Conservation (phyloP, 1,140 invertebrate species). For the Drosophila orena region DNA sequence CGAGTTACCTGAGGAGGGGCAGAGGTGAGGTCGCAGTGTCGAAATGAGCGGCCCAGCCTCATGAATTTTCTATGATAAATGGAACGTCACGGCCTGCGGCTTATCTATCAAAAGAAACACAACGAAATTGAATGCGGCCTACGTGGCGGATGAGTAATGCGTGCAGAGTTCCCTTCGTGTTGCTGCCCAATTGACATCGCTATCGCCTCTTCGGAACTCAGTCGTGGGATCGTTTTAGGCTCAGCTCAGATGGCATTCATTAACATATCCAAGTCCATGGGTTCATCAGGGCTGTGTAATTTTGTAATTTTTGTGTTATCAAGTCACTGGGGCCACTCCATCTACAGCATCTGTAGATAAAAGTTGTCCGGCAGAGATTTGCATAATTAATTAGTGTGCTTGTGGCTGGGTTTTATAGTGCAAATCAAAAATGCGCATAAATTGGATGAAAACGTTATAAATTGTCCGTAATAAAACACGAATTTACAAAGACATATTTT, state of each 20-base stretch:
- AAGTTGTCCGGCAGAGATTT: slow-evolving; percentile 60
- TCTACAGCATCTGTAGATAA: slow-evolving; percentile 72
- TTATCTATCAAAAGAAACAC: slow-evolving; percentile 65
- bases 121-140: slow-evolving; percentile 36
- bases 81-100: slow-evolving; percentile 71
- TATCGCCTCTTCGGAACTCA: slow-evolving; percentile 4
- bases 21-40: slow-evolving; percentile 49
- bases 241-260: slow-evolving; percentile 22
- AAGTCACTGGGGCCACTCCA: slow-evolving; percentile 17
- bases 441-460: slow-evolving; percentile 74
- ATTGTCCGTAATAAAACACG: slow-evolving; percentile 73
- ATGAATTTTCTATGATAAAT: slow-evolving; percentile 82
- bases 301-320: slow-evolving; percentile 53
- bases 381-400: slow-evolving; percentile 78
- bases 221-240: slow-evolving; percentile 28
- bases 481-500: slow-evolving; percentile 40
- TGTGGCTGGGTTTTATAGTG: slow-evolving; percentile 72
- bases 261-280: slow-evolving; percentile 32
- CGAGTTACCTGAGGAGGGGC: slow-evolving; percentile 34
- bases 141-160: slow-evolving; percentile 79
- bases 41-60: slow-evolving; percentile 57
- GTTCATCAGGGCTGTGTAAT: slow-evolving; percentile 32
- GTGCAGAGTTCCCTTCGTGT: background rate
- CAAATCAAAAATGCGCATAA: slow-evolving; percentile 82
- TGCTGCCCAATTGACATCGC: slow-evolving; percentile 26